Conservation (phyloP, 2,113 vertebrate species). For the Regulus satrapa region DNA sequence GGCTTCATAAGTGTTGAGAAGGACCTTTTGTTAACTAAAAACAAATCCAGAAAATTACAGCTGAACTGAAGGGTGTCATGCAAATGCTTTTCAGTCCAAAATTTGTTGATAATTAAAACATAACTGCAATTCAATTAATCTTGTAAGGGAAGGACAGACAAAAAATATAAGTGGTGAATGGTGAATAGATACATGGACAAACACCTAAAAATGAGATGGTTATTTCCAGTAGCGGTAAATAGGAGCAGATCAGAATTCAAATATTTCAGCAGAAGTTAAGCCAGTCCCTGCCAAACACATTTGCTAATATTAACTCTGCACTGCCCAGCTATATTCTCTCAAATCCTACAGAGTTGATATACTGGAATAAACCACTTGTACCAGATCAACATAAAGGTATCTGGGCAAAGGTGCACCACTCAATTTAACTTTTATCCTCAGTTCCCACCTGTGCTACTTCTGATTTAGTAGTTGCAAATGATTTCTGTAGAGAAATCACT, state of each 20-base stretch:
- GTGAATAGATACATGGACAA: not conserved
- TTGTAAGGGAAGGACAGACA: not conserved
- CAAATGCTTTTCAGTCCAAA: constrained; percentile 9
- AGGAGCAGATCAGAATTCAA: not conserved
- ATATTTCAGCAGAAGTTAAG: not conserved
- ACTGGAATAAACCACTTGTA: not conserved
- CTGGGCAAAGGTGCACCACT: not conserved
- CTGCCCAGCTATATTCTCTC: not conserved
- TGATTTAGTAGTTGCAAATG: not conserved
- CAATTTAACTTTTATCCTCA: not conserved
- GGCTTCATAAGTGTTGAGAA: not conserved
- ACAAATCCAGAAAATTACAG: constrained; percentile 18
- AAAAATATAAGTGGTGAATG: not conserved
- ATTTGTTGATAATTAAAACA: not conserved
- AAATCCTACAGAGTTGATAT: not conserved
- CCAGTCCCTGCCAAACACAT: not conserved
- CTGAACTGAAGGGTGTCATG: not conserved
- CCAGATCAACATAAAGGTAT: not conserved
- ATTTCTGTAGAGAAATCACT: not conserved
- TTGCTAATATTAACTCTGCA: not conserved
- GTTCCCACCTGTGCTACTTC: not conserved
- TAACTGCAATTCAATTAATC: not conserved
- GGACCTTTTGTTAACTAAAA: constrained; percentile 10
- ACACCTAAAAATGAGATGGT: not conserved
- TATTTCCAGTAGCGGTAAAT: not conserved